A percentile compares a stretch with the other conserved stretches of the same genome.
These are phyloP conservation scores for Hipparchia sbordonii DNA, from an alignment of 2,888 invertebrate species.

Conservation along the genomic window DNA sequence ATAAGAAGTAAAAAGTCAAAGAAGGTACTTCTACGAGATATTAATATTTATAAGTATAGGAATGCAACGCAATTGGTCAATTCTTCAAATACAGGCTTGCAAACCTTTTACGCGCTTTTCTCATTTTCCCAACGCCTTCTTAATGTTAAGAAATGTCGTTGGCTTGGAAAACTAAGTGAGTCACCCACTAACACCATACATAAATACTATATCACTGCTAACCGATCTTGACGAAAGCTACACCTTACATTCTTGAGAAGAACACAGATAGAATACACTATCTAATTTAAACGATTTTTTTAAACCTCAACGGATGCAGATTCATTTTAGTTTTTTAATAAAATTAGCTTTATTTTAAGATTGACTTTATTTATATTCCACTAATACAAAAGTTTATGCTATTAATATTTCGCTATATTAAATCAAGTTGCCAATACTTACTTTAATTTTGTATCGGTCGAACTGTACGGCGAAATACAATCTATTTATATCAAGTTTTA, in stretches of 20 bases:
- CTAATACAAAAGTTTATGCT: not conserved
- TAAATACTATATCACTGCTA: no score
- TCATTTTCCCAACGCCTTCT: constrained; percentile 3
- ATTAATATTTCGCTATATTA: not conserved
- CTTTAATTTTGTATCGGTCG: not conserved
- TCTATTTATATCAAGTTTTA: no score
- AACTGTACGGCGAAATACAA: not conserved
- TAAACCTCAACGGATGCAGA: no score
- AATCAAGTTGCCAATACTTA: not conserved
- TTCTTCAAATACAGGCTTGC: not conserved
- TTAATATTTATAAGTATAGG: not conserved
- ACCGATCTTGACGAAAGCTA: no score
- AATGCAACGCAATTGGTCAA: not conserved
- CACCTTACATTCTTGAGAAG: no score
- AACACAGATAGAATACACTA: no score
- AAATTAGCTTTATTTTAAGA: no score
- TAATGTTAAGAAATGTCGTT: constrained; percentile 7
- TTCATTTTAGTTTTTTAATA: no score
- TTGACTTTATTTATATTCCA: not conserved
- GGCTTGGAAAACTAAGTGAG: not conserved
- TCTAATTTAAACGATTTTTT: no score
- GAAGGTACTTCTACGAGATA: not conserved
- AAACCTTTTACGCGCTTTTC: not conserved
- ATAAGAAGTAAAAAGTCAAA: no score
- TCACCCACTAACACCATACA: not conserved